Base-by-base conservation (phyloP, 2,888 invertebrate species). In the Steinernema carpocapsae region DNA sequence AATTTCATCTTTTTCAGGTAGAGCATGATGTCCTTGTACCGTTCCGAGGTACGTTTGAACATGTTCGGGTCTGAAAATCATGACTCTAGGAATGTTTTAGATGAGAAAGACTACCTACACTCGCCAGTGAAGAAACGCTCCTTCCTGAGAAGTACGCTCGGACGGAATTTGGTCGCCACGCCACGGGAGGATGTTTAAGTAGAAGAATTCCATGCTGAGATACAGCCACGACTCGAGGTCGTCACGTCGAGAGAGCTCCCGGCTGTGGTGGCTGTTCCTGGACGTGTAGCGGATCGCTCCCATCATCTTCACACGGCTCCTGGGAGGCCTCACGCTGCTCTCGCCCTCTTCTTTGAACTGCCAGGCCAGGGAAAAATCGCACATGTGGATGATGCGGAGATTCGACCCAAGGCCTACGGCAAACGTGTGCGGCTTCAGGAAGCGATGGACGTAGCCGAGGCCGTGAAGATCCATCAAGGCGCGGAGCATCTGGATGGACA, bases 161-260 rank as follows among this genome's bases (percentile, higher is more conserved):
- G 45, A 26, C 17, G 42, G 22, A 19, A 32, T 37, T 17, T 70
- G 70, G 32, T 48, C 74, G 73, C 48, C 52, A 19, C 72, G 74
- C 74, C 74, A 74, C 4, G 74, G 71, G 3, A 74, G 51, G 14
- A n/a, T 22, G 17, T 42, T 24, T 12, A 70, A 10, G 42, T 74
- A 17, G 52, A 74, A 74, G 71, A 74, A 72, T 32, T 74, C 74
- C 74, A 74, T 19, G 32, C 24, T 24, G n/a, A 74, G 42, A 29
- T 46, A 74, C 3, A 74, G 48, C 74, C 74, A 74, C 24, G 74
- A 74, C 26, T 74, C 74, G 48, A 74, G 72, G 51, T 74, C 74
- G 29, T 74, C 74, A 4, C 74, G 70, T 1, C 74, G 74, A 7
- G 51, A 24, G n/a, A 48, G 74, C 42, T 74, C 74, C 3, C 46